Conservation (phyloP, 2,797 vertebrate species). For the Hyperoplus lanceolatus region DNA sequence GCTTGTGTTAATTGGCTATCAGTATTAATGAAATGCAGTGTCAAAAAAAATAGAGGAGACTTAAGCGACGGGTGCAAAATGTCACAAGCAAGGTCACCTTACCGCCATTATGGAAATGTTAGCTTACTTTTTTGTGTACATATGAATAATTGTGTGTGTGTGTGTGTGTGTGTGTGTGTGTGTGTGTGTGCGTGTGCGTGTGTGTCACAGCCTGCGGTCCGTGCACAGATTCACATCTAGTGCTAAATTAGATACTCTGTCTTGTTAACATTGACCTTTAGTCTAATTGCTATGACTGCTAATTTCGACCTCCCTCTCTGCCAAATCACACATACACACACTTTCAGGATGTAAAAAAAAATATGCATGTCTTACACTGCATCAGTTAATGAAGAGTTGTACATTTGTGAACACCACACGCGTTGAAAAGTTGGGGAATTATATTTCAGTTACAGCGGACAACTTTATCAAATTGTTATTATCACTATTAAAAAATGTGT, state of each 20-base stretch:
- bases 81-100: conserved; percentile 67
- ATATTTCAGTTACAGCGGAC: not conserved
- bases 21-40: conserved; percentile 75
- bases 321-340: not conserved
- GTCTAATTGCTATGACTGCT: conserved; percentile 73
- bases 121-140: conserved; percentile 40
- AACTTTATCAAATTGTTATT: not conserved
- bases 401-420: conserved; percentile 15
- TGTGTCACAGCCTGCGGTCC: conserved; percentile 30
- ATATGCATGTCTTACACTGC: not conserved
- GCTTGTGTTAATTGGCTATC: conserved; percentile 79
- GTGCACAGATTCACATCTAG: conserved; percentile 63
- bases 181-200: not conserved
- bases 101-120: conserved; percentile 69
- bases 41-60: conserved; percentile 40
- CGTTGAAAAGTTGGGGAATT: not conserved
- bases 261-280: conserved; percentile 82
- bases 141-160: conserved; percentile 37
- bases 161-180: conserved; percentile 17
- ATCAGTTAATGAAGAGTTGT: conserved; percentile 28
- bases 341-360: conserved; percentile 26
- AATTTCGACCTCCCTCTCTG: conserved; percentile 58
- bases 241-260: conserved; percentile 66
- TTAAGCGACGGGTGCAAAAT: conserved; percentile 72
- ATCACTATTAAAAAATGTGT: not conserved